Conservation (phyloP, 2,113 vertebrate species). For the Anolis sagrei region DNA sequence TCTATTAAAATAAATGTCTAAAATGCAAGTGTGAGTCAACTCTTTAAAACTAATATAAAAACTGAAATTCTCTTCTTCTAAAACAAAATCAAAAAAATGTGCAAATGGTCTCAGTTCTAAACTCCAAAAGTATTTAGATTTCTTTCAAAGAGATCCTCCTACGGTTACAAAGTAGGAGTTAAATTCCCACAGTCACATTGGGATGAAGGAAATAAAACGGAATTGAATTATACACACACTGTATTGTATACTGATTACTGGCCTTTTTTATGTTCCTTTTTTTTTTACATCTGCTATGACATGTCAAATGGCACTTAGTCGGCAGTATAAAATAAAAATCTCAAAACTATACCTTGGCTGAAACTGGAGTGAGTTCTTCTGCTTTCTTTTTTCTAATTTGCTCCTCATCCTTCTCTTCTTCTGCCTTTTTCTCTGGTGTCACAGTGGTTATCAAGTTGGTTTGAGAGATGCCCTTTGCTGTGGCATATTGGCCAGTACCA, state of each 20-base stretch:
- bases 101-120: background rate
- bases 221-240: slow-evolving; percentile 25
- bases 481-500: slow-evolving; percentile 90
- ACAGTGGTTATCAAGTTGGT: slow-evolving; percentile 92
- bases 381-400: slow-evolving; percentile 73
- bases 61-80: background rate
- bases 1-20: slow-evolving; percentile 28
- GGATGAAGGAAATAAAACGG: background rate
- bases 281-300: background rate
- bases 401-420: slow-evolving; percentile 88
- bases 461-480: slow-evolving; percentile 88
- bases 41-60: background rate
- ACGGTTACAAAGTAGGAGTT: background rate
- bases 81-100: background rate
- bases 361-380: slow-evolving; percentile 76
- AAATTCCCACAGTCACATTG: background rate
- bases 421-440: slow-evolving; percentile 91
- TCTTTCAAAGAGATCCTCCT: background rate
- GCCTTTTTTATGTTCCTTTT: background rate
- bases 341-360: slow-evolving; percentile 85
- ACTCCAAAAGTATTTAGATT: slow-evolving; percentile 1
- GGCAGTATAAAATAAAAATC: slow-evolving; percentile 27
- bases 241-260: accelerated
- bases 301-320: background rate
- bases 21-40: background rate